phyloP scores from a whole-genome alignment of 2,797 vertebrate species.

The Artibeus jamaicensis region DNA sequence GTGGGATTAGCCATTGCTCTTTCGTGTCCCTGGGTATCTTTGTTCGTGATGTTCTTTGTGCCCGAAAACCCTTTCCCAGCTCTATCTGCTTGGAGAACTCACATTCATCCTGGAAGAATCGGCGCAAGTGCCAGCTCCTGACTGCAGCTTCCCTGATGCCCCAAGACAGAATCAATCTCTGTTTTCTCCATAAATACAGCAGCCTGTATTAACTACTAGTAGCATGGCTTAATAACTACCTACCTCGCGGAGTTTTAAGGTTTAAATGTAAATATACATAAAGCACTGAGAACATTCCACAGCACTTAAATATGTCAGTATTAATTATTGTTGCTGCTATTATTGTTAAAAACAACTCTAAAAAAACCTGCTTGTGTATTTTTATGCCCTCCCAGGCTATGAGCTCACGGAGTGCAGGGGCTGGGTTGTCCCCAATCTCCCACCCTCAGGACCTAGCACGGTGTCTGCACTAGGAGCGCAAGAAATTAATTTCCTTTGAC shows the following conservation, averaged over 20 bases:
- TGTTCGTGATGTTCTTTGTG: neutral
- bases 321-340: neutral
- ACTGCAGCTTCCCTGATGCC: neutral
- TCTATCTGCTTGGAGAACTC: neutral
- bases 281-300: neutral
- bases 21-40: neutral
- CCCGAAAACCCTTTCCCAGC: neutral
- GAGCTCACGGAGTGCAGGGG: neutral
- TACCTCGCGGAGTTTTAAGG: neutral
- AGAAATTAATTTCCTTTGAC: neutral
- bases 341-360: neutral
- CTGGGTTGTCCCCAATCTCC: neutral
- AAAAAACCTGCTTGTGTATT: neutral
- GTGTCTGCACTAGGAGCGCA: neutral
- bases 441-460: neutral
- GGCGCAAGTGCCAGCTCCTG: neutral
- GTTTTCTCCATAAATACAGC: neutral
- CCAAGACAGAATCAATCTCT: neutral
- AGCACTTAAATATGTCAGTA: neutral
- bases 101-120: neutral
- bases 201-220: neutral
- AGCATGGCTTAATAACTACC: neutral
- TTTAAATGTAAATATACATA: slow-evolving; percentile 21
- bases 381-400: neutral
- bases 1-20: neutral